These are phyloP conservation scores for Peromyscus attwateri DNA, from an alignment of 2,797 vertebrate species.

Conservation along the genomic window DNA sequence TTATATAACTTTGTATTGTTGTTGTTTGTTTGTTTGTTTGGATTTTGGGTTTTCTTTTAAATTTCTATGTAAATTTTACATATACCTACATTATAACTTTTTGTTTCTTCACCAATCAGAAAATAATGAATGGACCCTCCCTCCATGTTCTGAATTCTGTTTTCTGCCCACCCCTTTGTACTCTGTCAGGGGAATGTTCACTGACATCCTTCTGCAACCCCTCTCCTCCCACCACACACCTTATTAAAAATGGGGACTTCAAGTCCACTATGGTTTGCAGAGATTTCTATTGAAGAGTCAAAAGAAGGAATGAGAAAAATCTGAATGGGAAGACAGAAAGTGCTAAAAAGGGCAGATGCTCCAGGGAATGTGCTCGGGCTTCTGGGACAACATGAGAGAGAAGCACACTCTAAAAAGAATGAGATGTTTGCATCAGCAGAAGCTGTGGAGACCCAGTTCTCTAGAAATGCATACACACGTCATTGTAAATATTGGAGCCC, in stretches of 20 bases:
- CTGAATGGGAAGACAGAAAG: not conserved
- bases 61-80: no score
- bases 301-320: not conserved
- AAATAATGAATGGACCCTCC: not conserved
- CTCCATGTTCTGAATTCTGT: fast-evolving
- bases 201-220: not conserved
- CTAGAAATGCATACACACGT: not conserved
- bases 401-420: not conserved
- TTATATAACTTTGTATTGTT: not conserved
- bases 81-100: not conserved
- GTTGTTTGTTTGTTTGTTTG: no score
- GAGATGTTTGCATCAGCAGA: not conserved
- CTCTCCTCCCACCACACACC: not conserved
- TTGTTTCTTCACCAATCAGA: not conserved
- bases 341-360: not conserved
- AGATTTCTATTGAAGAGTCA: not conserved
- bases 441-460: not conserved
- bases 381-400: not conserved
- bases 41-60: no score
- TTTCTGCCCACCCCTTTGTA: not conserved
- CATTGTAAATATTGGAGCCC: not conserved
- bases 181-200: not conserved
- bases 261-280: not conserved
- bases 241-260: not conserved
- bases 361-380: not conserved